Base-by-base conservation (phyloP, 2,888 invertebrate genomes). In the Drepanosiphum platanoidis region DNA sequence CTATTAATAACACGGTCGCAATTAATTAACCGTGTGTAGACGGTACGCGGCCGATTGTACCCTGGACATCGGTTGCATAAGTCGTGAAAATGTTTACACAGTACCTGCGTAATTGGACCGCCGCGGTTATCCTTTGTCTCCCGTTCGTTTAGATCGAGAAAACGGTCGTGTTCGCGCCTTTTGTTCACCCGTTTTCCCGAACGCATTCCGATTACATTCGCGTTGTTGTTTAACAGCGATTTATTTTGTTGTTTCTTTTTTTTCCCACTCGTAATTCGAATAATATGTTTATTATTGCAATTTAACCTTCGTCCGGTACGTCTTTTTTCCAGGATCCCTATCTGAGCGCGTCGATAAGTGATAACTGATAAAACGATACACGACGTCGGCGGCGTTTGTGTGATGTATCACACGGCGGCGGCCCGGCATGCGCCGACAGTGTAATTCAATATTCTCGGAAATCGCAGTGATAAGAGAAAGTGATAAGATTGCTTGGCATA, bases 381-480 rank as follows among this genome's bases (percentile, higher is more conserved):
- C 61, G 27, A 36, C 22, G 42, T 39, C 64, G 64, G 61, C 46
- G 61, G 72, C 58, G 42, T 74, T 64, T 8, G 11, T 83, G 42
- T 72, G 72, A 72, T 82, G 81, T 82, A 39, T 61, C 72, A 13
- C 27, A 42, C 27, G n/a, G 72, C 30, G 11, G 32, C 32, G 22
- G 39, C 18, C 39, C 18, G 46, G 39, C 42, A 5, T n/a, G 7
- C 27, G 34, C 39, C 64, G 82, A 9, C 30, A 36, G 11, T 78
- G 72, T 74, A 83, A 74, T 83, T 46, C 13, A 81, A 81, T 72
- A 81, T 83, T 83, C 82, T 83, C 42, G 74, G 82, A 74, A 83
- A 74, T 46, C 32, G 36, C 71, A 32, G 61, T 61, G 82, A 82
- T 82, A 82, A 82, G 82, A 71, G 71, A 82, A 79, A 46, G 68